phyloP scores from a whole-genome alignment of 2,113 vertebrate species.

The Choloepus hoffmanni region DNA sequence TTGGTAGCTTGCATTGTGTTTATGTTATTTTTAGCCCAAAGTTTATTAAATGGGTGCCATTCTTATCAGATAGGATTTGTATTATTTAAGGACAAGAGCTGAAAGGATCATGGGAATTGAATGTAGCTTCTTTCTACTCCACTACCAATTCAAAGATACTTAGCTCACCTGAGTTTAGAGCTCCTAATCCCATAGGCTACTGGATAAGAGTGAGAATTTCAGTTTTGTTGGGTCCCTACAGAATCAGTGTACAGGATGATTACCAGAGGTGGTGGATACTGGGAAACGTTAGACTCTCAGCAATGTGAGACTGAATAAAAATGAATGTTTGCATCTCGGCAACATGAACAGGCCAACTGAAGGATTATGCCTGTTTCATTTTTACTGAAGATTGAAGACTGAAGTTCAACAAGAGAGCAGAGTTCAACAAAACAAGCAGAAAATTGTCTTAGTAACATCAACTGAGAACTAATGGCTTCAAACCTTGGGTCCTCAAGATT shows the following conservation, averaged over 20 bases:
- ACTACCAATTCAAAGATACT: neutral
- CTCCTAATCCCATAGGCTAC: neutral
- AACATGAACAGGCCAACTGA: neutral
- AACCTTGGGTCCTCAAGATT: fast-evolving
- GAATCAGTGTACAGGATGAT: neutral
- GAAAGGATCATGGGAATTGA: neutral
- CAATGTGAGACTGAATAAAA: neutral
- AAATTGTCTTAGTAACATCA: neutral
- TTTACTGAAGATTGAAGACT: neutral
- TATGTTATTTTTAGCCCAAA: neutral
- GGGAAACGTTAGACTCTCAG: neutral
- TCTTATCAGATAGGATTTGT: neutral
- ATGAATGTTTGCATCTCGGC: neutral
- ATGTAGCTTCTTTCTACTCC: neutral
- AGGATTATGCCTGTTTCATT: neutral
- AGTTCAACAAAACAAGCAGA: neutral
- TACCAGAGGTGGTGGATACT: neutral
- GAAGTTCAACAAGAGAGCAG: neutral
- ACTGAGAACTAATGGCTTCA: neutral
- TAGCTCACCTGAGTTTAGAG: neutral
- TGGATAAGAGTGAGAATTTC: neutral
- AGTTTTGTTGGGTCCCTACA: neutral
- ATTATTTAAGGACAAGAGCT: neutral
- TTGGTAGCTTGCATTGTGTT: neutral
- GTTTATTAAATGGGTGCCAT: neutral